phyloP scores from a whole-genome alignment of 2,113 vertebrate species.

The Myxocyprinus asiaticus region DNA sequence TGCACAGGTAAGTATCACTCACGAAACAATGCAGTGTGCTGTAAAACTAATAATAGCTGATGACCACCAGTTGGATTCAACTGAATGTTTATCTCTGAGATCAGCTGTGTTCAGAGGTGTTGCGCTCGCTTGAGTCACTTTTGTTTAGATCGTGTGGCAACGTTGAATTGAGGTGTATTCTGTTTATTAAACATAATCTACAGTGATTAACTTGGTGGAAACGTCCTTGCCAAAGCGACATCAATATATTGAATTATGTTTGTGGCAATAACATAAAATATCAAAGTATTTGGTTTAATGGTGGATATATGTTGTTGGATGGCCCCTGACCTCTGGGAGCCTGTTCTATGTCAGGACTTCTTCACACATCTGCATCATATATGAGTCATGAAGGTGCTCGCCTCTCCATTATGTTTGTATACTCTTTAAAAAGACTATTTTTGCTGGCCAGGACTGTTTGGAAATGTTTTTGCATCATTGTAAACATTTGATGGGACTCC shows the following conservation, averaged over 20 bases:
- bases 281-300: slow-evolving; percentile 8
- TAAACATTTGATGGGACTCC: slow-evolving; percentile 35
- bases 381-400: background rate
- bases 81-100: background rate
- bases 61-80: no score
- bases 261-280: background rate
- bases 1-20: no score
- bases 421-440: background rate
- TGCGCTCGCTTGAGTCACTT: background rate
- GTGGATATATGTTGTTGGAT: background rate
- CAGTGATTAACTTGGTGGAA: background rate
- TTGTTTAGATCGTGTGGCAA: background rate
- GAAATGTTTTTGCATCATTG: slow-evolving; percentile 41
- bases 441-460: slow-evolving; percentile 25
- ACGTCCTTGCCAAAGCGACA: background rate
- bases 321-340: background rate
- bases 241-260: background rate
- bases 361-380: slow-evolving; percentile 27
- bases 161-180: background rate
- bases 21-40: no score
- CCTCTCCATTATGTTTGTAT: slow-evolving; percentile 6
- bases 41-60: no score
- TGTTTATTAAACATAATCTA: background rate
- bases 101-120: background rate
- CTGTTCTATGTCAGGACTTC: background rate